Percentiles rank a stretch among this genome's conserved stretches.
These are phyloP conservation scores for Prunella himalayana DNA, from an alignment of 2,113 vertebrate species.

Conservation along the genomic window DNA sequence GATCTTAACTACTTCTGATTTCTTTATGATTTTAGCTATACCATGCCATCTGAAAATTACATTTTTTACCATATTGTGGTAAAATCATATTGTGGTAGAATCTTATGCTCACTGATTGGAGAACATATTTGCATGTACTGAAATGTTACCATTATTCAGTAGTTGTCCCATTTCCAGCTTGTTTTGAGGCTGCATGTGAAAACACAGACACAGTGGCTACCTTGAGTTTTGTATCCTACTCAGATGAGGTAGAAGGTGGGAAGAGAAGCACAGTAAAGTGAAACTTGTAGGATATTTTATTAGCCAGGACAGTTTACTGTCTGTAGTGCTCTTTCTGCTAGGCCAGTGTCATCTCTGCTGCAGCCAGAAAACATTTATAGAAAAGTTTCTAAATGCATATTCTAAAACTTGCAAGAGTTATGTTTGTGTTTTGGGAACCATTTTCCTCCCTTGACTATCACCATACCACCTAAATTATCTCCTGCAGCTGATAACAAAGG, in stretches of 20 bases:
- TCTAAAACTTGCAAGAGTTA: background rate
- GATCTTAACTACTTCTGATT: background rate
- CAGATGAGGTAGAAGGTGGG: background rate
- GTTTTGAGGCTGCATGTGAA: background rate
- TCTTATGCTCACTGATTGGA: background rate
- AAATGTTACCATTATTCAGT: background rate
- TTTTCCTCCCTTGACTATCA: background rate
- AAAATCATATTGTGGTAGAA: no score
- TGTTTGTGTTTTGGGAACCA: accelerated
- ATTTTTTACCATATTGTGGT: background rate
- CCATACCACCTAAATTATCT: background rate
- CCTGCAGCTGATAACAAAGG: background rate
- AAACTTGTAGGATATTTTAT: background rate
- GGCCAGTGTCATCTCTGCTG: background rate
- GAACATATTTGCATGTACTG: background rate
- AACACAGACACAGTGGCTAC: background rate
- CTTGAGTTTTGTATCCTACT: background rate
- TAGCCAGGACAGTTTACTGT: background rate
- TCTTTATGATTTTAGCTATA: background rate
- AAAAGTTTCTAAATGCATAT: background rate
- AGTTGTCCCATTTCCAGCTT: background rate
- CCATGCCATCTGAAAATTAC: background rate
- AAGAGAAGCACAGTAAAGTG: background rate
- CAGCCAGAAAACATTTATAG: background rate
- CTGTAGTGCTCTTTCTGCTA: background rate